Conservation (phyloP, 2,888 invertebrate species). For the Anaspis maculata region DNA sequence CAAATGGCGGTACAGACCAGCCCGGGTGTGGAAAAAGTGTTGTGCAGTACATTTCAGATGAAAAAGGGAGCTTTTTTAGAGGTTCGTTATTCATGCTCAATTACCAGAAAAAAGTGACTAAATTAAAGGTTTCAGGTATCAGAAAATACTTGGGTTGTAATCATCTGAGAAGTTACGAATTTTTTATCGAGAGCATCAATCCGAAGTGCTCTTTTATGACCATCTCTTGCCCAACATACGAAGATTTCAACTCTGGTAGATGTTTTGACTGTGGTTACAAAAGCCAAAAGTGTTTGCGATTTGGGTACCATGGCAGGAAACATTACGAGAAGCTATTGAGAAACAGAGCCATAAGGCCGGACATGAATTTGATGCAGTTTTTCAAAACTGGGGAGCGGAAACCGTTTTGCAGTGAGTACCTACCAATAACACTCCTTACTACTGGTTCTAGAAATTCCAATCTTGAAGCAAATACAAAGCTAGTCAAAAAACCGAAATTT, state of each 20-base stretch:
- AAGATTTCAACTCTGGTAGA: slow-evolving; percentile 48
- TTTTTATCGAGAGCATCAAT: slow-evolving; percentile 76
- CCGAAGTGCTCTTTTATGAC: slow-evolving; percentile 63
- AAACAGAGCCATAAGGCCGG: slow-evolving; percentile 43
- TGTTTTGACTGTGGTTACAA: slow-evolving; percentile 62
- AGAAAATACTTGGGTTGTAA: slow-evolving; percentile 74
- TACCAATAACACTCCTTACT: too few species aligned
- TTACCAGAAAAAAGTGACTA: too few species aligned
- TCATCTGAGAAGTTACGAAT: slow-evolving; percentile 77
- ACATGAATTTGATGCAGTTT: slow-evolving; percentile 55
- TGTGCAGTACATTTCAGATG: slow-evolving; percentile 55
- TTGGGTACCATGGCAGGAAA: slow-evolving; percentile 55
- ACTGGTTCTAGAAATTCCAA: too few species aligned
- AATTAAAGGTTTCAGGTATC: slow-evolving; percentile 50
- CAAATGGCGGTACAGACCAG: slow-evolving; percentile 79
- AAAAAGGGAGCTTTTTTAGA: slow-evolving; percentile 50
- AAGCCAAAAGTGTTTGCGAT: slow-evolving; percentile 58
- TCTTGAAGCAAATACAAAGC: too few species aligned
- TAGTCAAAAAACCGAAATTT: too few species aligned
- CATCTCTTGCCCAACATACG: slow-evolving; percentile 71
- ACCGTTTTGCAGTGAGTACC: slow-evolving; percentile 72
- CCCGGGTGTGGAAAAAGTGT: slow-evolving; percentile 59
- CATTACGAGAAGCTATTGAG: slow-evolving; percentile 47
- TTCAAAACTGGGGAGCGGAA: slow-evolving; percentile 59
- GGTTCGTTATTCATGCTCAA: slow-evolving; percentile 37